Percentiles rank a stretch among this genome's conserved stretches.
These are phyloP conservation scores for Otolemur crassicaudatus DNA, from an alignment of 2,797 vertebrate genomes.

Conservation along the genomic window DNA sequence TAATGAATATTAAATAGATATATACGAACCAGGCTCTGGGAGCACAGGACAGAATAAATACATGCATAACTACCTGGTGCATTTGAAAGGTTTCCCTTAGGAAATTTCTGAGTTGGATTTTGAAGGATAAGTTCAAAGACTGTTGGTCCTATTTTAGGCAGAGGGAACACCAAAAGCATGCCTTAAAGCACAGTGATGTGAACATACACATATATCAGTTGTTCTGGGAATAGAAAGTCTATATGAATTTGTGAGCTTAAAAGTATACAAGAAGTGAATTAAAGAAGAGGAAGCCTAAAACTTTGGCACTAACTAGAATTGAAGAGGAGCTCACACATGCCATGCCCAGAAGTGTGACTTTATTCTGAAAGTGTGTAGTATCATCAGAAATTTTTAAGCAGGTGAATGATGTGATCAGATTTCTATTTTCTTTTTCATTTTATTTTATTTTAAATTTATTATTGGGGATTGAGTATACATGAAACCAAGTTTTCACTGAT, in stretches of 20 bases:
- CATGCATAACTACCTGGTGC: not conserved
- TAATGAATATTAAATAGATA: not conserved
- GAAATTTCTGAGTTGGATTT: conserved; percentile 20
- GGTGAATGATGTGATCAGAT: not conserved
- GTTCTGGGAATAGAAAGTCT: not conserved
- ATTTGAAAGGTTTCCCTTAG: not conserved
- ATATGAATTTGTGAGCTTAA: not conserved
- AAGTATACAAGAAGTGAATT: not conserved
- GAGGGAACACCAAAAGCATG: not conserved
- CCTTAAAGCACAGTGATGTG: not conserved
- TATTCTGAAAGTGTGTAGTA: not conserved
- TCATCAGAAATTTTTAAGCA: not conserved
- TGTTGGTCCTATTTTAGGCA: not conserved
- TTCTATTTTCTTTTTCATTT: not conserved
- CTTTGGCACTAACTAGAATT: not conserved
- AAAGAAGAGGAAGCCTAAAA: not conserved
- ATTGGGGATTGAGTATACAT: too few species aligned
- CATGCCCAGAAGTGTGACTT: not conserved
- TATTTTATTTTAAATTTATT: too few species aligned
- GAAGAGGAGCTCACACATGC: not conserved
- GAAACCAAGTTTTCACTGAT: too few species aligned
- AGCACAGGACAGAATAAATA: not conserved
- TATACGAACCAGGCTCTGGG: not conserved
- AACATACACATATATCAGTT: not conserved
- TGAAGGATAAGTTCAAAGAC: conserved; percentile 8